phyloP scores from a whole-genome alignment of 2,113 vertebrate species.

The Pseudois nayaur region DNA sequence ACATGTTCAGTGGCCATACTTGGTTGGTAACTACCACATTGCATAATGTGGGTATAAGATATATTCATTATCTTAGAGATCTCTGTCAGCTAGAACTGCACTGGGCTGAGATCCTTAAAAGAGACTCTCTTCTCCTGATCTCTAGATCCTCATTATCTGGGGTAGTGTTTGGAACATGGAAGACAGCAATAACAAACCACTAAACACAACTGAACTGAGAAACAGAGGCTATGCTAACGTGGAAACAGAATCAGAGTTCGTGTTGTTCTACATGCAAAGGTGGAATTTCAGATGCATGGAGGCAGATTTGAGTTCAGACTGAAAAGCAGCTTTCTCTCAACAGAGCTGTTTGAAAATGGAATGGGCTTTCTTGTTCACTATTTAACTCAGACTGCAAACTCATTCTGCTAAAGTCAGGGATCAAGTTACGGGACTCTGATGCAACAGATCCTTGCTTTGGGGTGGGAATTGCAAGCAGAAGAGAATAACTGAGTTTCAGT shows the following conservation, averaged over 20 bases:
- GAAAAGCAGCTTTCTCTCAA: background rate
- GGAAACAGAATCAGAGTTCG: background rate
- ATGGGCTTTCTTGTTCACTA: background rate
- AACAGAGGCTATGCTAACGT: background rate
- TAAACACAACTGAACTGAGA: background rate
- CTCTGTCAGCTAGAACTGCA: background rate
- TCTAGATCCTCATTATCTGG: background rate
- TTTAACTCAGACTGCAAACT: background rate
- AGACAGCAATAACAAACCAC: background rate
- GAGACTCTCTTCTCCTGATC: background rate
- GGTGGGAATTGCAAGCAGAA: background rate
- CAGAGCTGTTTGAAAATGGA: background rate
- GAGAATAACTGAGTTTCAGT: background rate
- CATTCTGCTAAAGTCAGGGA: background rate
- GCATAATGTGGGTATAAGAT: background rate
- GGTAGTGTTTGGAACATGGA: background rate
- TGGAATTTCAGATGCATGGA: background rate
- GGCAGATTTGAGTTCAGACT: background rate
- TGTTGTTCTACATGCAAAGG: background rate
- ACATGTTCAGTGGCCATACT: accelerated
- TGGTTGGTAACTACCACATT: background rate
- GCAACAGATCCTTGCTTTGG: background rate
- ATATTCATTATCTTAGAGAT: background rate
- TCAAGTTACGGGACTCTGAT: background rate
- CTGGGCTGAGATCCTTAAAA: background rate